phyloP scores from a whole-genome alignment of 1,140 invertebrate genomes.

The Hycleus phaleratus region DNA sequence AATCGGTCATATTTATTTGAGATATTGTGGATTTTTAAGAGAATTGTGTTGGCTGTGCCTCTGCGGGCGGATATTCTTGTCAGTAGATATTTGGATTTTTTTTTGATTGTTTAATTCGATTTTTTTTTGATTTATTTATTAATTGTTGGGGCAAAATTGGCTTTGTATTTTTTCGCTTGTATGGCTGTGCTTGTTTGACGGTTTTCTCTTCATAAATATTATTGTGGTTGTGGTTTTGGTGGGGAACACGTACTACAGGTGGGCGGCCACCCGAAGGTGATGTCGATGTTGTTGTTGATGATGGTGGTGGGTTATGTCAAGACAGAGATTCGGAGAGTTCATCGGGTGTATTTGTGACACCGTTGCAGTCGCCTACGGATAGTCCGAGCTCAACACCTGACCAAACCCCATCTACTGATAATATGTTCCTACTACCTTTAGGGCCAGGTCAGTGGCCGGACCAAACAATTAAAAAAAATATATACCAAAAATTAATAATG shows the following conservation, averaged over 20 bases:
- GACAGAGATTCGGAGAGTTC: conserved; percentile 17
- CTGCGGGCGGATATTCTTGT: no score
- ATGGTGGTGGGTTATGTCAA: conserved; percentile 3
- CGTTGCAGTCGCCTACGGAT: conserved; percentile 25
- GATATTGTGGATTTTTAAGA: no score
- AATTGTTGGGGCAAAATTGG: conserved; percentile 8
- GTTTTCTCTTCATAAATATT: conserved; percentile 12
- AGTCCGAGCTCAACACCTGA: conserved; percentile 23
- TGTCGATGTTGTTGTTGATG: conserved; percentile 5
- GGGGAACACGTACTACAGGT: conserved; percentile 19
- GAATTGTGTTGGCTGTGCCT: no score
- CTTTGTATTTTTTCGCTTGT: conserved; percentile 28
- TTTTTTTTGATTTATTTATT: neutral
- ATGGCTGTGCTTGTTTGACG: conserved; percentile 32
- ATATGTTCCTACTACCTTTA: conserved; percentile 26
- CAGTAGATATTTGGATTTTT: no score
- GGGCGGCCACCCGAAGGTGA: conserved; percentile 28
- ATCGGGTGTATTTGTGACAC: conserved; percentile 24
- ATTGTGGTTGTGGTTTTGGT: conserved; percentile 16
- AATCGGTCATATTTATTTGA: no score
- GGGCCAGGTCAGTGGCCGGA: conserved; percentile 38
- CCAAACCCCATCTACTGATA: conserved; percentile 13
- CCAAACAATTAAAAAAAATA: neutral
- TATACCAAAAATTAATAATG: no score
- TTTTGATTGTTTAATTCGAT: neutral